Percentiles rank a stretch among this genome's conserved stretches.
These are phyloP conservation scores for Gari tellinella DNA, from an alignment of 2,888 invertebrate species.

Conservation along the genomic window DNA sequence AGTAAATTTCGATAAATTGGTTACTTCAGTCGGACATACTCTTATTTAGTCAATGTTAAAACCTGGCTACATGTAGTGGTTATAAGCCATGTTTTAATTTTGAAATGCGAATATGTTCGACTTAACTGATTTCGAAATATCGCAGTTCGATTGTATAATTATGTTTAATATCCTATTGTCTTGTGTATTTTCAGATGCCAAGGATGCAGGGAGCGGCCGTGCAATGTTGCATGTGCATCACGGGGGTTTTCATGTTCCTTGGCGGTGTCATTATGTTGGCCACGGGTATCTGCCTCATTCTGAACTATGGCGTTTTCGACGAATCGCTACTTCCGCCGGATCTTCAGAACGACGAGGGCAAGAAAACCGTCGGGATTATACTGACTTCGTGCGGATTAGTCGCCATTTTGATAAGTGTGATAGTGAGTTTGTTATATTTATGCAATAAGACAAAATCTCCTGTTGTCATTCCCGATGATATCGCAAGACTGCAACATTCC, in stretches of 20 bases:
- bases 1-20: no score
- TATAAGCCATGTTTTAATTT: no score
- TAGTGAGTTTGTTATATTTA: conserved; percentile 73
- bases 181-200: conserved; percentile 73
- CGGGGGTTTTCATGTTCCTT: conserved; percentile 75
- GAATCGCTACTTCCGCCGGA: conserved; percentile 72
- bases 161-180: conserved; percentile 1
- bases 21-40: no score
- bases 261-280: conserved; percentile 77
- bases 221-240: conserved; percentile 77
- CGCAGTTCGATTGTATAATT: no score
- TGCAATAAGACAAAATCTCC: conserved; percentile 53
- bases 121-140: no score
- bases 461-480: conserved; percentile 50
- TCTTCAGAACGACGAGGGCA: conserved; percentile 75
- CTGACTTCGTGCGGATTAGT: conserved; percentile 71
- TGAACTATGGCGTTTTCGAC: conserved; percentile 77
- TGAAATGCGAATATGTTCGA: no score
- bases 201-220: conserved; percentile 72
- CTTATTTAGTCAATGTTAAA: no score
- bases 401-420: conserved; percentile 68
- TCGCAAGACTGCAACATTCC: conserved; percentile 47
- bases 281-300: conserved; percentile 75
- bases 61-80: no score
- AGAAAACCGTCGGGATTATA: conserved; percentile 77